Percentiles rank a stretch among this genome's conserved stretches.
These are phyloP conservation scores for Noctua pronuba DNA, from an alignment of 2,888 invertebrate genomes.

Conservation along the genomic window DNA sequence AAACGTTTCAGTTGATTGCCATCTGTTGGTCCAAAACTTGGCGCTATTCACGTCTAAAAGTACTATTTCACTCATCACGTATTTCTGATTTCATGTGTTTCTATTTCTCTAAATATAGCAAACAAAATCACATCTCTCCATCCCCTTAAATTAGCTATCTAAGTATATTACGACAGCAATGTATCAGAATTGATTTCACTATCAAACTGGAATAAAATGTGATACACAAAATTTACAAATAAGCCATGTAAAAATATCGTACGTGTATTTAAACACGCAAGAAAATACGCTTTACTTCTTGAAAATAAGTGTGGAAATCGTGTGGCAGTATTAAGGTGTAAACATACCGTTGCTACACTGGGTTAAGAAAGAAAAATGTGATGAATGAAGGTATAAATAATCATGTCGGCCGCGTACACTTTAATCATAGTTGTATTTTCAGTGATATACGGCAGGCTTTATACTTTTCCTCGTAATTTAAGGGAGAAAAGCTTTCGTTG, in stretches of 20 bases:
- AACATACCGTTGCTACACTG: slow-evolving; percentile 67
- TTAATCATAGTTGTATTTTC: slow-evolving; percentile 76
- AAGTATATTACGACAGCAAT: slow-evolving; percentile 48
- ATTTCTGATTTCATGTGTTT: background rate
- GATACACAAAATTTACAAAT: slow-evolving; percentile 68
- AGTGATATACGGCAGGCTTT: slow-evolving; percentile 51
- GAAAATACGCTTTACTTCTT: slow-evolving; percentile 64
- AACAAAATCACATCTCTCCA: slow-evolving; percentile 9
- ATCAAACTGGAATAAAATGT: slow-evolving; percentile 63
- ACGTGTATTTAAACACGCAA: slow-evolving; percentile 44
- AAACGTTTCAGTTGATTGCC: slow-evolving; percentile 12
- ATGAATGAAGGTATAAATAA: slow-evolving; percentile 83
- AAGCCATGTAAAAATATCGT: slow-evolving; percentile 52
- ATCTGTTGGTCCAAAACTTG: background rate
- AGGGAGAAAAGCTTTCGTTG: slow-evolving; percentile 15
- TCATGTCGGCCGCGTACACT: slow-evolving; percentile 74
- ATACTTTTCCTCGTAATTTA: slow-evolving; percentile 45
- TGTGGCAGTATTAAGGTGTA: slow-evolving; percentile 60
- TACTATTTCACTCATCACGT: slow-evolving; percentile 25
- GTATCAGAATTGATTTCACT: slow-evolving; percentile 63
- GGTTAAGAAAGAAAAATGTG: slow-evolving; percentile 75
- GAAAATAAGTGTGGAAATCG: slow-evolving; percentile 64
- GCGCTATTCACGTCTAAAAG: background rate
- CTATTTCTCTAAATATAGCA: slow-evolving; percentile 14
- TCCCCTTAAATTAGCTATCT: slow-evolving; percentile 25